Evolutionary conservation across 2,888 invertebrate genomes (phyloP).

Genomic region (Yponomeuta malinellus): DNA sequence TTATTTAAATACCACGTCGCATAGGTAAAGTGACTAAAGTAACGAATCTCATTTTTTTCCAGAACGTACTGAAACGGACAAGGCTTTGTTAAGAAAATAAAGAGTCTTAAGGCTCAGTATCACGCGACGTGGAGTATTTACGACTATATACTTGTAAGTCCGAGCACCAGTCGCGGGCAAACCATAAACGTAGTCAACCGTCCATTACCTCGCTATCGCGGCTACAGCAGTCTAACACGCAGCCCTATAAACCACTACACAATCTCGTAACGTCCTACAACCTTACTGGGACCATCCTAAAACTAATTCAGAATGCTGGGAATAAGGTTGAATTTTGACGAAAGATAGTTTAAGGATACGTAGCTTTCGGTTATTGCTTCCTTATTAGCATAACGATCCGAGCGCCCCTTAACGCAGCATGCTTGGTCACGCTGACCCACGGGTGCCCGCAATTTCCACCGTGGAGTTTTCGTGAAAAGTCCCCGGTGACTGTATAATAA

Average conservation of each 20-base stretch:
- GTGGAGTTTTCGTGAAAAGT: conserved; percentile 60
- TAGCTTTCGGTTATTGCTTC: conserved; percentile 26
- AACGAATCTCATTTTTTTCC: neutral
- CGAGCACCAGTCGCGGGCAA: neutral
- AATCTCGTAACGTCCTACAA: conserved; percentile 27
- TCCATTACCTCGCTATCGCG: conserved; percentile 71
- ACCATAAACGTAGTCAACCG: conserved; percentile 72
- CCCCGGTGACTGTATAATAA: conserved; percentile 24
- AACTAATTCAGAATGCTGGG: neutral
- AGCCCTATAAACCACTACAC: conserved; percentile 34
- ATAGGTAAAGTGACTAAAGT: neutral
- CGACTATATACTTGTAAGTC: conserved; percentile 41
- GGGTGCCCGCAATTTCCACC: conserved; percentile 68
- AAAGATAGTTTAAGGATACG: conserved; percentile 21
- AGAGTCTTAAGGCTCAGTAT: conserved; percentile 60
- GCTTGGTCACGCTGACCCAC: conserved; percentile 72
- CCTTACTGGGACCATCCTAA: conserved; percentile 9
- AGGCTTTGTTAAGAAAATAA: conserved; percentile 49
- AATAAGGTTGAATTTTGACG: conserved; percentile 26
- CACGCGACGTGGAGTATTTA: conserved; percentile 59
- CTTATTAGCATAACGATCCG: conserved; percentile 71
- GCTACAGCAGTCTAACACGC: conserved; percentile 62
- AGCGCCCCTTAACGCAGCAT: conserved; percentile 72
- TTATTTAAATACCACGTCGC: no score
- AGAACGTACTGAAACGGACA: conserved; percentile 8